A percentile compares a stretch with the other conserved stretches of the same genome.
phyloP scores from a whole-genome alignment of 2,113 vertebrate genomes.

The Antigone vipio region DNA sequence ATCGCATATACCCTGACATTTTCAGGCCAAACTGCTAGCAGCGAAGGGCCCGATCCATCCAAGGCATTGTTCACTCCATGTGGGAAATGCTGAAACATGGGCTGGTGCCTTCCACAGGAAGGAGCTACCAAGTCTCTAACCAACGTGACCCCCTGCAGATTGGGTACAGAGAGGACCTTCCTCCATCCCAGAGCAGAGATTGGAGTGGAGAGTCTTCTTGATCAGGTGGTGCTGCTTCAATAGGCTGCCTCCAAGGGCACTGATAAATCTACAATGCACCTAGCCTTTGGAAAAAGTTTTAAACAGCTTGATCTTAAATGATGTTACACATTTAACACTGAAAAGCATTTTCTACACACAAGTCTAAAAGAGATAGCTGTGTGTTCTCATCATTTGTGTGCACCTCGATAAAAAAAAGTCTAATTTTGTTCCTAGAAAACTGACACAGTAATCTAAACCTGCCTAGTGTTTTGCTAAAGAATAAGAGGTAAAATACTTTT shows the following conservation, averaged over 20 bases:
- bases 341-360: background rate
- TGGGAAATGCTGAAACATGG: background rate
- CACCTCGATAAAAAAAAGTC: accelerated
- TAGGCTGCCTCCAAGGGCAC: background rate
- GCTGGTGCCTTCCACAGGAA: background rate
- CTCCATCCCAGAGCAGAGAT: background rate
- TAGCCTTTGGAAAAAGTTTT: background rate
- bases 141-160: background rate
- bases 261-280: background rate
- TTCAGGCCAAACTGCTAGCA: background rate
- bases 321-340: background rate
- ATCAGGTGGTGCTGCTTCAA: background rate
- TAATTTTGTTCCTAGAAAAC: background rate
- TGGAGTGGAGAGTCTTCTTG: background rate
- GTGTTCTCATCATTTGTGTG: background rate
- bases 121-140: background rate
- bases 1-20: background rate
- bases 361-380: background rate
- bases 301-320: background rate
- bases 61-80: background rate
- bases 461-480: background rate
- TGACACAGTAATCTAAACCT: background rate
- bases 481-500: background rate
- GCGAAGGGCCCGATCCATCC: background rate
- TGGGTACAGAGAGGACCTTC: background rate